phyloP scores from a whole-genome alignment of 1,140 invertebrate genomes.

The Brachionus rubens region DNA sequence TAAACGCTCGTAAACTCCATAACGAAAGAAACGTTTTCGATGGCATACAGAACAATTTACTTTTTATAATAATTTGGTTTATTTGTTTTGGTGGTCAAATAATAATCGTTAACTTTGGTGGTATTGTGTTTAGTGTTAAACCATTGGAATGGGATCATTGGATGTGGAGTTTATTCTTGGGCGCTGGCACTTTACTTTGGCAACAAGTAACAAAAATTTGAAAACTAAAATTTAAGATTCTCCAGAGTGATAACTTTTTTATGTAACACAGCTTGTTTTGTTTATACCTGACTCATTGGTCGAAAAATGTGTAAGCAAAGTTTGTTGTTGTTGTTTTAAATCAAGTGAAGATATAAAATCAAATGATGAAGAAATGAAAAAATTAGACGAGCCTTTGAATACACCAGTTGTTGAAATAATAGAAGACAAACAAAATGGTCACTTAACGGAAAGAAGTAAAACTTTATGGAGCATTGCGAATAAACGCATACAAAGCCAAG shows the following conservation, averaged over 20 bases:
- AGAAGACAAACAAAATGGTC: not conserved
- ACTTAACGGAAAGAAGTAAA: not conserved
- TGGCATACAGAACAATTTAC: constrained; percentile 87
- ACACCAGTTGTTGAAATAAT: not conserved
- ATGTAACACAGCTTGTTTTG: not conserved
- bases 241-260: not conserved
- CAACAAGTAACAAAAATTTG: constrained; percentile 74
- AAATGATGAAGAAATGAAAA: not conserved
- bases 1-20: constrained; percentile 98
- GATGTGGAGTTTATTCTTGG: constrained; percentile 98
- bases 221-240: constrained; percentile 38
- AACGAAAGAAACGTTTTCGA: constrained; percentile 94
- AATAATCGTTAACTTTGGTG: constrained; percentile 92
- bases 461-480: constrained; percentile 19
- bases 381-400: not conserved
- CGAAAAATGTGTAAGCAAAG: not conserved
- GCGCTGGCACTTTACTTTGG: constrained; percentile 90
- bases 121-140: constrained; percentile 89
- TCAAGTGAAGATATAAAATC: not conserved
- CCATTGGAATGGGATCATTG: constrained; percentile 87
- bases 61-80: constrained; percentile 97
- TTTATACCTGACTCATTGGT: not conserved
- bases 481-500: constrained; percentile 3
- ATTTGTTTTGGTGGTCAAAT: constrained; percentile 86
- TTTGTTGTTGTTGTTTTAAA: constrained; percentile 17